phyloP scores from a whole-genome alignment of 2,888 invertebrate genomes.

The Homarus gammarus region DNA sequence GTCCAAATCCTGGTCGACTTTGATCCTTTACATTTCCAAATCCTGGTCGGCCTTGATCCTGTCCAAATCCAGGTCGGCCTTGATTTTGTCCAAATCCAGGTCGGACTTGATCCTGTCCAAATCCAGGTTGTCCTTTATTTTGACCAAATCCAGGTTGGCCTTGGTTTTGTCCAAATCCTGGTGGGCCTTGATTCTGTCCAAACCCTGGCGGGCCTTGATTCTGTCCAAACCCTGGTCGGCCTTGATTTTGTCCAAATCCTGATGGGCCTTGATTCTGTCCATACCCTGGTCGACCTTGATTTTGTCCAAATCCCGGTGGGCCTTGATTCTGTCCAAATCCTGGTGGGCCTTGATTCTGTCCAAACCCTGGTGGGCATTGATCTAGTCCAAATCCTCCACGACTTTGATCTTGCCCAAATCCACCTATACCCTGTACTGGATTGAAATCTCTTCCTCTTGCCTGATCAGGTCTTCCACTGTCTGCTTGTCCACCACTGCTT shows the following conservation, averaged over 20 bases:
- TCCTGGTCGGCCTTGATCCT: background rate
- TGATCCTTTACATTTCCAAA: no score
- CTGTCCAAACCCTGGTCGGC: conserved; percentile 13
- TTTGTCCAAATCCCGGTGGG: background rate
- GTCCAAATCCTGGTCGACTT: conserved; percentile 23
- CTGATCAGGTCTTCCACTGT: background rate
- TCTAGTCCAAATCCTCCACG: conserved; percentile 29
- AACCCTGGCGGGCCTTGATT: background rate
- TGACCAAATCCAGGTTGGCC: background rate
- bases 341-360: conserved; percentile 16
- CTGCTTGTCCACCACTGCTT: background rate
- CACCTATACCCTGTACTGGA: background rate
- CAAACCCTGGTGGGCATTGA: conserved; percentile 1
- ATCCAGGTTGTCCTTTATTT: background rate
- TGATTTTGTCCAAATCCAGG: background rate
- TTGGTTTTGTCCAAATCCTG: conserved; percentile 10
- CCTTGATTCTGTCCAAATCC: conserved; percentile 7
- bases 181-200: background rate
- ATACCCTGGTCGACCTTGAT: conserved; percentile 22
- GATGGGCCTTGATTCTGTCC: background rate
- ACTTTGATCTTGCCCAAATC: background rate
- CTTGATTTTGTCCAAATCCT: conserved; percentile 3
- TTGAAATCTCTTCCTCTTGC: conserved; percentile 25
- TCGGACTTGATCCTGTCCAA: background rate
- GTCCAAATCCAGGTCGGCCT: conserved; percentile 39